phyloP scores from a whole-genome alignment of 2,113 vertebrate genomes.

The Choloepus hoffmanni region DNA sequence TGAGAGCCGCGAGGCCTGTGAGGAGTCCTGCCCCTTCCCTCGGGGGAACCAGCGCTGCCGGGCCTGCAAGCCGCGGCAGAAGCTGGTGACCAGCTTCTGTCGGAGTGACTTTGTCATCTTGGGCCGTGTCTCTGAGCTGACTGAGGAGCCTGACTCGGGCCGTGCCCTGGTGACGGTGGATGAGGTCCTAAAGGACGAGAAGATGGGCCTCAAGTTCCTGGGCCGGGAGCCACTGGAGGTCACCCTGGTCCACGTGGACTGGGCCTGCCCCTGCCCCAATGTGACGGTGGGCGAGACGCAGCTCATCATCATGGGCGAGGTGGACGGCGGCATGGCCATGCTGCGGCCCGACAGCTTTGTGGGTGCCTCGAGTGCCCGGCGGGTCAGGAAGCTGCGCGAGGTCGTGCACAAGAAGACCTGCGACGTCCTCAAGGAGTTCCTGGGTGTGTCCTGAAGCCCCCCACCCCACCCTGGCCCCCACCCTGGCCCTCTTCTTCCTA shows the following conservation, averaged over 20 bases:
- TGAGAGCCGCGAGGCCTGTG: slow-evolving; percentile 94
- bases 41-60: slow-evolving; percentile 92
- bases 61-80: slow-evolving; percentile 93
- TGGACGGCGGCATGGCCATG: slow-evolving; percentile 94
- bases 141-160: slow-evolving; percentile 93
- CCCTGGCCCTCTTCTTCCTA: not conserved
- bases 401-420: slow-evolving; percentile 97
- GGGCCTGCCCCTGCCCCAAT: slow-evolving; percentile 98
- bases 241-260: slow-evolving; percentile 96
- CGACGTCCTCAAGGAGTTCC: slow-evolving; percentile 95
- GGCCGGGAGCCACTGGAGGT: slow-evolving; percentile 95
- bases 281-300: slow-evolving; percentile 92
- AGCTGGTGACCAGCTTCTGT: slow-evolving; percentile 98
- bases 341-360: slow-evolving; percentile 96
- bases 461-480: not conserved
- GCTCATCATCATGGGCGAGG: slow-evolving; percentile 97
- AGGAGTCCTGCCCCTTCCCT: slow-evolving; percentile 95
- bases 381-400: slow-evolving; percentile 94
- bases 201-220: slow-evolving; percentile 98
- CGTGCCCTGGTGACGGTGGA: slow-evolving; percentile 94
- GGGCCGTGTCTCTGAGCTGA: slow-evolving; percentile 93
- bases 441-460: slow-evolving; percentile 89
- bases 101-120: slow-evolving; percentile 96
- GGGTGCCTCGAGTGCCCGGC: slow-evolving; percentile 90
- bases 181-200: slow-evolving; percentile 97